phyloP scores from a whole-genome alignment of 2,797 vertebrate genomes.

The Smutsia temminckii region DNA sequence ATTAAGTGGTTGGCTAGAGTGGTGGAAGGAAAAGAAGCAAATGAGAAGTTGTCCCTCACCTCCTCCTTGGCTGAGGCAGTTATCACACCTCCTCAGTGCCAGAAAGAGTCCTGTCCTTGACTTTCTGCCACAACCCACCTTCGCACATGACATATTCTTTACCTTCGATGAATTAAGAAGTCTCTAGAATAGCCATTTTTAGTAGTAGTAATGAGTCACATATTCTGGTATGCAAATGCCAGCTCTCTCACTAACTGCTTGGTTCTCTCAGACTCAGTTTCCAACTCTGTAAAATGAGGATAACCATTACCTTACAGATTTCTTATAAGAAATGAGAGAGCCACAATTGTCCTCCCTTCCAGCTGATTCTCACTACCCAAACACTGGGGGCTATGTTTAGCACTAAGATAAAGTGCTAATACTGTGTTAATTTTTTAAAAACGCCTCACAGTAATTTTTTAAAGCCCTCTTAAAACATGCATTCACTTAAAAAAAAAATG shows the following conservation, averaged over 20 bases:
- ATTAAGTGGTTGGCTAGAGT: background rate
- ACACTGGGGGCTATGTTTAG: background rate
- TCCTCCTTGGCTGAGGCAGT: background rate
- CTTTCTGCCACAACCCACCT: background rate
- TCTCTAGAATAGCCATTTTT: background rate
- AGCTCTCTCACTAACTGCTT: background rate
- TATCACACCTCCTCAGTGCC: background rate
- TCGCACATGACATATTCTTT: background rate
- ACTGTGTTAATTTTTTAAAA: background rate
- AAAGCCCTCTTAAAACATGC: background rate
- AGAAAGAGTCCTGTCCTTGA: background rate
- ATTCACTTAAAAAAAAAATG: background rate
- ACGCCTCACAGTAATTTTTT: background rate
- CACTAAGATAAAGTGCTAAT: background rate
- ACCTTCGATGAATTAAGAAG: background rate
- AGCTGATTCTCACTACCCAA: background rate
- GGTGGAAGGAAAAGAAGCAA: background rate
- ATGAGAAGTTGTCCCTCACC: background rate
- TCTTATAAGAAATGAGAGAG: background rate
- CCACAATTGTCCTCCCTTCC: background rate
- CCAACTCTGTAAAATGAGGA: background rate
- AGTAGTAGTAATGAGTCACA: background rate
- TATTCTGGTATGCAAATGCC: too few relatives aligned
- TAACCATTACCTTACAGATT: background rate
- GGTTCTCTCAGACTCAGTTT: background rate